Conservation (phyloP, 1,140 invertebrate species). For the Dendroctonus valens region DNA sequence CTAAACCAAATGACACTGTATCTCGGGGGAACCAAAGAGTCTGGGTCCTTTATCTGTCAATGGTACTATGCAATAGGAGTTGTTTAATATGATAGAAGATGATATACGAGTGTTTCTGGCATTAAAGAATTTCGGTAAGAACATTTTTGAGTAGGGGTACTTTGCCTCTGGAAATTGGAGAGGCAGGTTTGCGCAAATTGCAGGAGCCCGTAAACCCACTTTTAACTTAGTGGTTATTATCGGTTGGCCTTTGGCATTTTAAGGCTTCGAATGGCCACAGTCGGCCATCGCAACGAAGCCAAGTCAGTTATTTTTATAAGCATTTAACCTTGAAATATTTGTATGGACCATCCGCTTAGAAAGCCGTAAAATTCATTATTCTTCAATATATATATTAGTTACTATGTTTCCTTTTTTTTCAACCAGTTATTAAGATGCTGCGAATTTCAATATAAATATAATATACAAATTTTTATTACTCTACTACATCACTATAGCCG, state of each 20-base stretch:
- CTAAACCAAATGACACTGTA: too few relatives aligned
- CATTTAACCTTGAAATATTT: slow-evolving; percentile 13
- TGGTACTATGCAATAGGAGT: too few relatives aligned
- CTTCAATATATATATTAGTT: not conserved
- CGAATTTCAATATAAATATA: too few relatives aligned
- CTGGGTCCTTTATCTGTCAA: too few relatives aligned
- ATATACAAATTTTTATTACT: slow-evolving; percentile 8
- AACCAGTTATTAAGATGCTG: too few relatives aligned
- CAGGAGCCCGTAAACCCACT: slow-evolving; percentile 1
- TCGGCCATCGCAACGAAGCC: not conserved
- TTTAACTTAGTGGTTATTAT: slow-evolving; percentile 11
- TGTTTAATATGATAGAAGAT: too few relatives aligned
- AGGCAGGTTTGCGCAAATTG: not conserved
- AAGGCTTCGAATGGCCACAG: slow-evolving; percentile 8
- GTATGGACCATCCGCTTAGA: slow-evolving; percentile 15
- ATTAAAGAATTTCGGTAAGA: not conserved
- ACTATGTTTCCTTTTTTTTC: too few relatives aligned
- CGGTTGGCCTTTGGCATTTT: slow-evolving; percentile 6
- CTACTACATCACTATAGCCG: not conserved
- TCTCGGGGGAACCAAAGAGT: too few relatives aligned
- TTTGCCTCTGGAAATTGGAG: not conserved
- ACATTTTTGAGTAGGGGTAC: not conserved
- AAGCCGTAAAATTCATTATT: slow-evolving; percentile 3
- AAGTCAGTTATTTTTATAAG: not conserved
- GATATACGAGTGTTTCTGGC: too few relatives aligned